Base-by-base conservation (phyloP, 2,888 invertebrate genomes). In the Spisula solida region DNA sequence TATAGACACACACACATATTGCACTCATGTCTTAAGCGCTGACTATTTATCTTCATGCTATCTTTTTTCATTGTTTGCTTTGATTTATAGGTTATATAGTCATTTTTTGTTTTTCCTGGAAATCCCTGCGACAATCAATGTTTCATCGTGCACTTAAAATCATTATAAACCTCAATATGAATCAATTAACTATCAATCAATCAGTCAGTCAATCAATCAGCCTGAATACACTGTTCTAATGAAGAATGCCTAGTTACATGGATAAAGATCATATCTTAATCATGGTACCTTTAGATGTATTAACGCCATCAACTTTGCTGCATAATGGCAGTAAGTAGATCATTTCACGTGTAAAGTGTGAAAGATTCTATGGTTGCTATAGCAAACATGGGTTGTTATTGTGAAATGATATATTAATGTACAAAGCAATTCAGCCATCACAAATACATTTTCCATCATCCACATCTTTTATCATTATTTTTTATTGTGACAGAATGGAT, bases 401-500 rank as follows among this genome's bases (percentile, higher is more conserved):
- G 60, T 25, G 25, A 66, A 66, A 60, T n/a, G 25, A 66, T 66
- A 66, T 66, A n/a, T 66, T 25, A 25, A n/a, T n/a, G 60, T 66
- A 66, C 25, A 66, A 66, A 66, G 12, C 60, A 66, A 60, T 66
- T 66, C 60, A 25, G 60, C 60, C n/a, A 66, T 66, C 60, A 66
- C 60, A 66, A n/a, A 66, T 4, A 25, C 60, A 66, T 66, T 66
- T 41, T 25, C 60, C 25, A 25, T 10, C 60, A n/a, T 25, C 60
- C 12, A 66, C 10, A n/a, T 66, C 60, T 66, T 66, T 66, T 25
- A 66, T 66, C 60, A 66, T 66, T 25, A 25, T 25, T n/a, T 66
- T 66, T 66, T 66, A 66, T 66, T 66, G 60, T 66, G 60, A 66
- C 60, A 66, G 60, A 66, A 66, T 66, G 60, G 60, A 66, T 66